A percentile compares a stretch with the other conserved stretches of the same genome.
phyloP scores from a whole-genome alignment of 2,888 invertebrate genomes.

The Masnerella sp. region DNA sequence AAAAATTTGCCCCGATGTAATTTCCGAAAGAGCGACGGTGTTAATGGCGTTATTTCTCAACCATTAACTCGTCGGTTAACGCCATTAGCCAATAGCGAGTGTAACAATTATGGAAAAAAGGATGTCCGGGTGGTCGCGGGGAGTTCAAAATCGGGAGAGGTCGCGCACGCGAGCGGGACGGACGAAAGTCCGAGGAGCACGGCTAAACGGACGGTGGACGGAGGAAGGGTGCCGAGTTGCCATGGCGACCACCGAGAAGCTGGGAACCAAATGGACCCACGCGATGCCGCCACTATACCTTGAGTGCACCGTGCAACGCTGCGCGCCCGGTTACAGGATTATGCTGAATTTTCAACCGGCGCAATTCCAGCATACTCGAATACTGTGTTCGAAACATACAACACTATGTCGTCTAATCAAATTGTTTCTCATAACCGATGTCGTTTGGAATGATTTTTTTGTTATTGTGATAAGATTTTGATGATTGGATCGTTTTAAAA shows the following conservation, averaged over 20 bases:
- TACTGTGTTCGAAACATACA: slow-evolving; percentile 34
- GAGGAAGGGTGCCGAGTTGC: slow-evolving; percentile 60
- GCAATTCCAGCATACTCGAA: slow-evolving; percentile 43
- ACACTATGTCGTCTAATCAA: slow-evolving; percentile 44
- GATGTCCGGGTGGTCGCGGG: slow-evolving; percentile 1
- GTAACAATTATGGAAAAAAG: slow-evolving; percentile 30
- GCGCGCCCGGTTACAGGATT: slow-evolving; percentile 51
- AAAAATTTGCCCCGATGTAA: slow-evolving; percentile 12
- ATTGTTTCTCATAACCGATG: slow-evolving; percentile 47
- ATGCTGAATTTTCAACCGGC: slow-evolving; percentile 53
- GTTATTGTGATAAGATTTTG: too few relatives aligned
- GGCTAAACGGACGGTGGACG: slow-evolving; percentile 57
- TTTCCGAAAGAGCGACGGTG: slow-evolving; percentile 11
- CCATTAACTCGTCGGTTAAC: slow-evolving; percentile 44
- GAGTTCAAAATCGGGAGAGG: slow-evolving; percentile 26
- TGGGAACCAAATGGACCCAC: slow-evolving; percentile 63
- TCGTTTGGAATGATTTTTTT: too few relatives aligned
- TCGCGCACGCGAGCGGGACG: slow-evolving; percentile 51
- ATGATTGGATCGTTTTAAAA: too few relatives aligned
- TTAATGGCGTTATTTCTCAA: slow-evolving; percentile 42
- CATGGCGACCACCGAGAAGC: slow-evolving; percentile 63
- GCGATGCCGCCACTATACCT: slow-evolving; percentile 58
- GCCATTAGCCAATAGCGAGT: slow-evolving; percentile 34
- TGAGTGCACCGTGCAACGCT: slow-evolving; percentile 51
- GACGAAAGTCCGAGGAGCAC: slow-evolving; percentile 41